phyloP scores from a whole-genome alignment of 1,140 invertebrate genomes.

The Stenopsyche tienmushanensis region DNA sequence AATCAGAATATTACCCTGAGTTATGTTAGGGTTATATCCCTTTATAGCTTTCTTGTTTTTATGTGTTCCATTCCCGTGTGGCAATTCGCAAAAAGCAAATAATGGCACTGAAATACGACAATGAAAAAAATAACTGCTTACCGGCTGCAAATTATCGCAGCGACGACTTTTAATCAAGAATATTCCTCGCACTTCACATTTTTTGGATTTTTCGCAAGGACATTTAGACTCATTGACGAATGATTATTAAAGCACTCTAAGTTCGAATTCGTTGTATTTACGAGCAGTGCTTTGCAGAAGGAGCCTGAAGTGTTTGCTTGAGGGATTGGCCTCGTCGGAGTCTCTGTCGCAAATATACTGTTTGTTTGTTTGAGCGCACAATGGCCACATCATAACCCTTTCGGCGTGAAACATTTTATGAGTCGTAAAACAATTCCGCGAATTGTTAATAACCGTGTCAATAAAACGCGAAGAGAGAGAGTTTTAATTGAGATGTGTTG shows the following conservation, averaged over 20 bases:
- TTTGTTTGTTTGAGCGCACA: background rate
- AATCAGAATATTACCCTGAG: background rate
- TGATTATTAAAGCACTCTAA: too few species aligned
- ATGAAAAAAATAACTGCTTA: background rate
- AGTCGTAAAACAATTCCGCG: constrained; percentile 31
- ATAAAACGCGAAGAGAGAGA: constrained; percentile 27
- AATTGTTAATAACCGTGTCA: constrained; percentile 34
- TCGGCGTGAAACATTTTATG: constrained; percentile 17
- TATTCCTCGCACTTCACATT: too few species aligned
- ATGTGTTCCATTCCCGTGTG: background rate
- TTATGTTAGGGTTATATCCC: background rate
- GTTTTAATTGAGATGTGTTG: constrained; percentile 28
- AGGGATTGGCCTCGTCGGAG: too few species aligned
- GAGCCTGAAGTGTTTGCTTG: background rate
- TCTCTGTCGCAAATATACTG: background rate
- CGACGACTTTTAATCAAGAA: too few species aligned
- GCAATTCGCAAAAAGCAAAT: background rate
- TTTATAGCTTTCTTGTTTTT: background rate
- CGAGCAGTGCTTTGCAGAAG: too few species aligned
- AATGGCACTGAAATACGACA: background rate
- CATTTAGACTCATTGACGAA: too few species aligned
- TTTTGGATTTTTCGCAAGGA: too few species aligned
- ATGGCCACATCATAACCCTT: constrained; percentile 24
- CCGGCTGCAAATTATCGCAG: background rate
- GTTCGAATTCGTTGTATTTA: too few species aligned